Evolutionary conservation across 2,797 vertebrate genomes (phyloP).

Genomic region (Typhlichthys subterraneus): DNA sequence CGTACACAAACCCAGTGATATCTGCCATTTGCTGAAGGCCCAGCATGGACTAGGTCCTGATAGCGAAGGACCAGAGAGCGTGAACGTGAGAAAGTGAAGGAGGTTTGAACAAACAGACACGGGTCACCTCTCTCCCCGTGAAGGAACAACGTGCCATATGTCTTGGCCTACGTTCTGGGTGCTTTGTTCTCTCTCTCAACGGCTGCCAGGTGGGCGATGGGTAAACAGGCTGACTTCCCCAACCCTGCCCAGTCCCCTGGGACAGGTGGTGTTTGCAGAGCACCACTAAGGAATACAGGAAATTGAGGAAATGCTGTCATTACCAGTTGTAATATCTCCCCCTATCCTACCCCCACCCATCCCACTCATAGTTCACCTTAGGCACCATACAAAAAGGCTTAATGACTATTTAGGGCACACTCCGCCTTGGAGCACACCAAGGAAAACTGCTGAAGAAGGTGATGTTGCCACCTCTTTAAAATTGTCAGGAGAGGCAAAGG

Average conservation of each 20-base stretch:
- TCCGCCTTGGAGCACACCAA: slow-evolving; percentile 25
- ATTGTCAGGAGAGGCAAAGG: slow-evolving; percentile 30
- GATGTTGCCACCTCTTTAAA: slow-evolving; percentile 30
- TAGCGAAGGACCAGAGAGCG: slow-evolving; percentile 40
- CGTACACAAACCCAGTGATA: slow-evolving; percentile 48
- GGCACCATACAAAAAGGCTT: slow-evolving; percentile 40
- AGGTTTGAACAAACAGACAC: slow-evolving; percentile 61
- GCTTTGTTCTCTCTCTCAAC: slow-evolving; percentile 64
- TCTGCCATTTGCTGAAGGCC: slow-evolving; percentile 51
- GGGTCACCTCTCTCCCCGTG: slow-evolving; percentile 25
- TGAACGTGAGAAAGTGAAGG: slow-evolving; percentile 47
- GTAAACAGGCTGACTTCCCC: slow-evolving; percentile 67
- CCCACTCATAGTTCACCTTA: neutral
- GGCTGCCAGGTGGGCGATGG: slow-evolving; percentile 68
- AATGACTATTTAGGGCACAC: slow-evolving; percentile 48
- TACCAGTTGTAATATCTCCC: slow-evolving; percentile 46
- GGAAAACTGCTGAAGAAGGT: slow-evolving; percentile 59
- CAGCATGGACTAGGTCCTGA: slow-evolving; percentile 36
- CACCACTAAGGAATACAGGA: slow-evolving; percentile 64
- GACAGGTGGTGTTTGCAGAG: slow-evolving; percentile 66
- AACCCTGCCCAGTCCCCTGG: slow-evolving; percentile 53
- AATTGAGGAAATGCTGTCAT: slow-evolving; percentile 72
- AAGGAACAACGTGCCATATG: slow-evolving; percentile 27
- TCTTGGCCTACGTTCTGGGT: slow-evolving; percentile 3
- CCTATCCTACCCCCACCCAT: neutral